Percentiles rank a stretch among this genome's conserved stretches.
phyloP scores from a whole-genome alignment of 1,140 invertebrate genomes.

The Acromyrmex charruanus region DNA sequence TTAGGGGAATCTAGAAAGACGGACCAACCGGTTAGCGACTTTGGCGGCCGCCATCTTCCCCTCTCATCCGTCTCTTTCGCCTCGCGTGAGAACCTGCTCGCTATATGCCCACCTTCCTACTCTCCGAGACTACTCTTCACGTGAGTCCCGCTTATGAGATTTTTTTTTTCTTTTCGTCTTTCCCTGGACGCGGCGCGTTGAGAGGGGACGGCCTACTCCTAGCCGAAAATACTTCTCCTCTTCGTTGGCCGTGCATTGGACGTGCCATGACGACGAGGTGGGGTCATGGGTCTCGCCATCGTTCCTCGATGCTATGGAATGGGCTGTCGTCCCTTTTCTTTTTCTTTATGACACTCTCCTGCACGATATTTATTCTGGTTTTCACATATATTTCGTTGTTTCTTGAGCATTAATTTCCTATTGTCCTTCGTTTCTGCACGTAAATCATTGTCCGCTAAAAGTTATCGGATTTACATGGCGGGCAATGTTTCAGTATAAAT shows the following conservation, averaged over 20 bases:
- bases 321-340: conserved; percentile 39
- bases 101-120: conserved; percentile 74
- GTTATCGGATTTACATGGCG: conserved; percentile 14
- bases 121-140: conserved; percentile 57
- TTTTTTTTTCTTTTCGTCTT: conserved; percentile 38
- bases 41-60: conserved; percentile 84
- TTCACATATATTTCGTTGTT: not conserved
- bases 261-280: conserved; percentile 34
- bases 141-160: conserved; percentile 75
- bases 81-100: conserved; percentile 81
- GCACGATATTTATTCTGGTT: conserved; percentile 55
- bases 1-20: conserved; percentile 80
- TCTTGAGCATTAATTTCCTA: not conserved
- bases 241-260: conserved; percentile 42
- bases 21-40: conserved; percentile 84
- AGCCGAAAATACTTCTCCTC: conserved; percentile 62
- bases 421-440: not conserved
- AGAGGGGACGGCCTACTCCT: conserved; percentile 49
- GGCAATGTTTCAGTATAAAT: conserved; percentile 39
- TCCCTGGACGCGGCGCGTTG: conserved; percentile 32
- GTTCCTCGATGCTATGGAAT: conserved; percentile 50
- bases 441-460: not conserved
- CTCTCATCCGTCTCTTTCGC: conserved; percentile 80
- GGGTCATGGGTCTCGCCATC: conserved; percentile 52
- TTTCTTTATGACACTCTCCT: conserved; percentile 46